Percentiles rank a stretch among this genome's conserved stretches.
phyloP scores from a whole-genome alignment of 2,797 vertebrate species.

The Pseudocheirus occidentalis region DNA sequence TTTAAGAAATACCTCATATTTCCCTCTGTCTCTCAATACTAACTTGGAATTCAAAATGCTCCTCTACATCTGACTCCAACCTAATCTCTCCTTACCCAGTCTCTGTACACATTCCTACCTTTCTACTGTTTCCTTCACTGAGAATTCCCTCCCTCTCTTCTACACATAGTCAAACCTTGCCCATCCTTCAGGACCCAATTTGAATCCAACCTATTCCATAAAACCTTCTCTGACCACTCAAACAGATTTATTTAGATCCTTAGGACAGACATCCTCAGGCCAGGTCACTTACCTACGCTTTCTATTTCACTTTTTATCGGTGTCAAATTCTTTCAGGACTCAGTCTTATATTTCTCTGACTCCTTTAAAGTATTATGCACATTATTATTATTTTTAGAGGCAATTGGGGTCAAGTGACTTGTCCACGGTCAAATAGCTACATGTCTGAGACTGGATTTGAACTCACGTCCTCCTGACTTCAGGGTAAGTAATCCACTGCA shows the following conservation, averaged over 20 bases:
- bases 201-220: neutral
- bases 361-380: neutral
- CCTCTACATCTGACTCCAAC: neutral
- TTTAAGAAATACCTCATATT: too few relatives aligned
- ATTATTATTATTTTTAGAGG: neutral
- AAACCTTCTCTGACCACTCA: neutral
- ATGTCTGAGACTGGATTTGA: neutral
- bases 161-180: neutral
- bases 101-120: neutral
- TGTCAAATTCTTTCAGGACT: neutral
- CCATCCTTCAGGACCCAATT: neutral
- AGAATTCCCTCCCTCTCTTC: neutral
- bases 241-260: neutral
- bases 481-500: neutral
- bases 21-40: too few relatives aligned
- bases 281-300: neutral
- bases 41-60: neutral
- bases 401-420: neutral
- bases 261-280: neutral
- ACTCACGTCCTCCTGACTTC: neutral
- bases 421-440: neutral
- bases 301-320: neutral
- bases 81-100: neutral
- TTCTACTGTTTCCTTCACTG: neutral
- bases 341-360: neutral